These are phyloP conservation scores for Drosophila carrolli DNA, from an alignment of 1,140 invertebrate species.

Conservation along the genomic window DNA sequence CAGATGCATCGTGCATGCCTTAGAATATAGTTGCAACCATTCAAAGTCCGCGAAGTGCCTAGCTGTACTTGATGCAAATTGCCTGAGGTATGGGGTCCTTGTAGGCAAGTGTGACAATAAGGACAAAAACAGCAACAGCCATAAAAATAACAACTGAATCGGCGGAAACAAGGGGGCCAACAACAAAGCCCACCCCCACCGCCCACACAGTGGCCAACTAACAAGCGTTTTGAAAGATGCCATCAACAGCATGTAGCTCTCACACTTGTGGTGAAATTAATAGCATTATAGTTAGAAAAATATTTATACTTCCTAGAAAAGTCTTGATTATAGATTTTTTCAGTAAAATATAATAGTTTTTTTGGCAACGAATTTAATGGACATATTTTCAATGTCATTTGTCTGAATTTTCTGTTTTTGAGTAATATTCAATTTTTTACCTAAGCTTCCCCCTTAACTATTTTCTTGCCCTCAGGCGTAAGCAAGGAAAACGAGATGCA, in stretches of 20 bases:
- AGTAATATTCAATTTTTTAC: too few relatives aligned
- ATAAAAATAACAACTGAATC: constrained; percentile 1
- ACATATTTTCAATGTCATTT: too few relatives aligned
- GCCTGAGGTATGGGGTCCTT: constrained; percentile 8
- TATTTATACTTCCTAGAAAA: too few relatives aligned
- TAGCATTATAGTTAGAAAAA: neutral
- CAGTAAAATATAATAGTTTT: too few relatives aligned
- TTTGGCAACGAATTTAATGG: too few relatives aligned
- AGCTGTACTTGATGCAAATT: constrained; percentile 36
- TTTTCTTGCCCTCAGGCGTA: neutral
- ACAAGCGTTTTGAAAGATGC: constrained; percentile 22
- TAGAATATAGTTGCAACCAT: constrained; percentile 9
- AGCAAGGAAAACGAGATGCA: constrained; percentile 1
- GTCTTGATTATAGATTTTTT: neutral
- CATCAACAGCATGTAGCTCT: constrained; percentile 2
- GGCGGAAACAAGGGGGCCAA: constrained; percentile 13
- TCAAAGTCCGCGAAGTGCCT: constrained; percentile 24
- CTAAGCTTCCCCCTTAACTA: neutral
- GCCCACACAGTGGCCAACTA: neutral
- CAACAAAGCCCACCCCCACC: constrained; percentile 1
- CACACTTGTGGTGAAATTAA: neutral
- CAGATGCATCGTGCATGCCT: constrained; percentile 1
- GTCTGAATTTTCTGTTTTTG: too few relatives aligned
- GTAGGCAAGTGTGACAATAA: constrained; percentile 33
- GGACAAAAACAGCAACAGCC: constrained; percentile 24